Base-by-base conservation (phyloP, 2,797 vertebrate species). In the Intellagama lesueurii region DNA sequence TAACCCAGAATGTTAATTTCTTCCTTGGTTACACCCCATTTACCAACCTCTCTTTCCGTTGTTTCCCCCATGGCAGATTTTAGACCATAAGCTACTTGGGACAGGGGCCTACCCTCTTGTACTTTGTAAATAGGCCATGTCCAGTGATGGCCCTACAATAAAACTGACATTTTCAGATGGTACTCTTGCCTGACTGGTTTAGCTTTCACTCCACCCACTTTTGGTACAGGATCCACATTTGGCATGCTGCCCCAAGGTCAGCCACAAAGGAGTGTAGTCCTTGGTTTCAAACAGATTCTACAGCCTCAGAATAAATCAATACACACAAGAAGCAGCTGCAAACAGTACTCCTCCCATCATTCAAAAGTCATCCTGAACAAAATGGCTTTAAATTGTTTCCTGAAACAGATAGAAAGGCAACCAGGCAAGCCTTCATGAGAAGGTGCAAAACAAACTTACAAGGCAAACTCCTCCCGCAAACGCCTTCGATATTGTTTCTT, bases 401-500 rank as follows among this genome's bases (percentile, higher is more conserved):
- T 77, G 75, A 78, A 77, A 47, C 1, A 30, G 84, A 76, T n/a
- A 19, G 22, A 66, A n/a, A 47, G 5, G 9, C 19, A n/a, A 9
- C 30, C 17, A 9, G 8, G 49, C 30, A 79, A 87, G 17, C 75
- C 3, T 79, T 26, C 40, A 7, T 30, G 35, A 52, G 12, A 28
- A 16, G 26, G 14, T 47, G 64, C 2, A 76, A 83, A 14, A 69
- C 8, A 44, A 86, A 98, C 99, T 94, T 96, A 99, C 99, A 99
- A 98, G 91, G 98, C 98, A 94, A 99, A 99, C 95, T 99, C 99
- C 95, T 99, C 99, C 78, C 99, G 97, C 87, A 99, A 97, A 44
- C 98, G 97, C 56, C 99, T 96, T 83, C 99, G 97, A 95, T 99
- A 99, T 95, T 99, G 99, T 95, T 99, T 99, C 97, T 99, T 99